Evolutionary conservation across 2,888 invertebrate species (phyloP), one percentile per base, ranked within the genome.

Genomic region (Harpalus rubripes): DNA sequence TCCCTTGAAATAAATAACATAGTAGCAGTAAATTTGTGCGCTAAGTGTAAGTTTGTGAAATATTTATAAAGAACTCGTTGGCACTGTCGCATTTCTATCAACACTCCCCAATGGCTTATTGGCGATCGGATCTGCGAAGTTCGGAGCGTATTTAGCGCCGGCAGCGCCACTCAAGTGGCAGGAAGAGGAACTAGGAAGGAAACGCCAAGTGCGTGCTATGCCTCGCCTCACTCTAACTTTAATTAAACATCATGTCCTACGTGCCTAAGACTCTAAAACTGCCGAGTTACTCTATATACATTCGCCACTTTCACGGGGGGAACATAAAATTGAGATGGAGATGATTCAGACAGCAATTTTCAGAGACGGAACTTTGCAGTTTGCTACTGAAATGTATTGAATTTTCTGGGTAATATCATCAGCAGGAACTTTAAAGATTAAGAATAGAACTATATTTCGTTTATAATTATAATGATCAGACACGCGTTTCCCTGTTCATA

Each of bases 161-260:
- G 12, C 72, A 74, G 72, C 72, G 52, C 72, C 72, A 18, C 72
- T 74, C 22, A 74, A 74, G 44, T 74, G 18, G 44, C 72, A 44
- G 72, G 15, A 39, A 72, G 72, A 44, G 72, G 72, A 74, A 74
- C 72, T 74, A 44, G 79, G 79, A 65, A 81, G 82, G 82, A 82
- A 82, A 82, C 82, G 72, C 56, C 68, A 32, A 82, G 82, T 72
- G 82, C 72, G 82, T 82, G 58, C 82, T 72, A 72, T 82, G 72
- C 44, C 72, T 74, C 44, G 72, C 72, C 52, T 82, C 82, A 15
- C 82, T 82, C 72, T 82, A 82, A 82, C 72, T 82, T 82, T 82
- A 82, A 82, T 82, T 82, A 82, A 65, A 82, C 72, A 82, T 82
- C 82, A 82, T 82, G 81, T 81, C 52, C 81, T 65, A 81, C 65